Percentiles rank a stretch among this genome's conserved stretches.
Evolutionary conservation across 2,797 vertebrate species (phyloP).

Genomic region (Acestrorhynchus altus): DNA sequence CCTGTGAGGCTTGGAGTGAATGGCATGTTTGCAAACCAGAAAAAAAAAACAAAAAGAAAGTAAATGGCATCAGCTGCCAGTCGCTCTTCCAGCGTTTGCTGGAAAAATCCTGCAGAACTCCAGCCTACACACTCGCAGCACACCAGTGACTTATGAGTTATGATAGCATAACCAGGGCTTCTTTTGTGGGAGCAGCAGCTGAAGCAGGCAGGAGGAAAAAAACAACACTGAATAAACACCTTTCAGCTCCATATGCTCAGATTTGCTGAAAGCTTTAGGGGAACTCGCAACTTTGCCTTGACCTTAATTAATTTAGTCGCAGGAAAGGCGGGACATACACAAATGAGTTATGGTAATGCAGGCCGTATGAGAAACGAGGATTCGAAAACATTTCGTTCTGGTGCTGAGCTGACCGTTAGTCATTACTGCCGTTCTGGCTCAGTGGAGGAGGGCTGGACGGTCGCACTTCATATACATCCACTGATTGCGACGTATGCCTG

Average conservation of each 20-base stretch:
- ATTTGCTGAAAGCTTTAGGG: neutral
- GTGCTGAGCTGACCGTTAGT: neutral
- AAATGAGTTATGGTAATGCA: constrained; percentile 40
- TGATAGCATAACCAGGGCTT: constrained; percentile 8
- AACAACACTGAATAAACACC: neutral
- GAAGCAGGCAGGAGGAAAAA: neutral
- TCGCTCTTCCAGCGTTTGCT: neutral
- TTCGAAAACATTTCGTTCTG: constrained; percentile 4
- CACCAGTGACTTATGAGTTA: constrained; percentile 3
- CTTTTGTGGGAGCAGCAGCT: constrained; percentile 2
- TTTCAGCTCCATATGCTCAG: neutral
- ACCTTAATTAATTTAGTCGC: constrained; percentile 30
- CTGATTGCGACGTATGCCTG: too few relatives aligned
- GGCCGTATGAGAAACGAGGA: constrained; percentile 16
- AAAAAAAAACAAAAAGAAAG: neutral
- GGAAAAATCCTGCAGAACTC: neutral
- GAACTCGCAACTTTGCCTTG: constrained; percentile 12
- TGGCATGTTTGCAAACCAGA: neutral
- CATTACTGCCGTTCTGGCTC: constrained; percentile 24
- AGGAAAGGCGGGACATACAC: constrained; percentile 13
- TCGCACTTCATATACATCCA: neutral
- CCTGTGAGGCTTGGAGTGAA: neutral
- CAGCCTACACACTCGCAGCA: constrained; percentile 6
- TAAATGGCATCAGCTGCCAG: neutral
- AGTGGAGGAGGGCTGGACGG: neutral